phyloP scores from a whole-genome alignment of 1,140 invertebrate species.

The Amyelois transitella region DNA sequence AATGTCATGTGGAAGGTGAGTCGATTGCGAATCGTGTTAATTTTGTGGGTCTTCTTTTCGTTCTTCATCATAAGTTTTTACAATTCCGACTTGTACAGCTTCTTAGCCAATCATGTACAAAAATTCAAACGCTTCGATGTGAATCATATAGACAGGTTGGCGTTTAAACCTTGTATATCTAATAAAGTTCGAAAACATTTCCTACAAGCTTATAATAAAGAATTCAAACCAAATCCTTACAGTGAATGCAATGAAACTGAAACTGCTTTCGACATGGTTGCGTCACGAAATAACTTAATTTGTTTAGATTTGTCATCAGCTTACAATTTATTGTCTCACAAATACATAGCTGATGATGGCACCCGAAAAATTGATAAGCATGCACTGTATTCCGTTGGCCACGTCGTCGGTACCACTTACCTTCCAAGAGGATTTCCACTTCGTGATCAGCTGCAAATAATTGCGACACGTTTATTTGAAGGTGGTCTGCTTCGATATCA shows the following conservation, averaged over 20 bases:
- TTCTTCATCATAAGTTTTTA: constrained; percentile 18
- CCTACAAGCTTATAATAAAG: constrained; percentile 22
- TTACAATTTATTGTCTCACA: constrained; percentile 6
- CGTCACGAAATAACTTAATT: constrained; percentile 24
- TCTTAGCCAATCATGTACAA: constrained; percentile 5
- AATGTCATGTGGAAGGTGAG: not conserved
- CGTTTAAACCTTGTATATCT: constrained; percentile 34
- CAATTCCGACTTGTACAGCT: constrained; percentile 9
- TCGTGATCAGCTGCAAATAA: constrained; percentile 18
- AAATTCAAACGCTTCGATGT: not conserved
- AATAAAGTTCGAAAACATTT: constrained; percentile 20
- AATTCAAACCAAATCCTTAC: not conserved
- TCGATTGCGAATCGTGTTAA: constrained; percentile 4
- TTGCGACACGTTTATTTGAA: constrained; percentile 22
- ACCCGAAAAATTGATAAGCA: constrained; percentile 22
- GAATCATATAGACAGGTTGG: constrained; percentile 18
- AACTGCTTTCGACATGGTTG: constrained; percentile 23
- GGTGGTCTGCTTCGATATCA: constrained; percentile 15
- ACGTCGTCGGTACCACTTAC: not conserved
- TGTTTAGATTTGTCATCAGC: not conserved
- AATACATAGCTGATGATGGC: constrained; percentile 29
- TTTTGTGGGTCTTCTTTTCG: constrained; percentile 17
- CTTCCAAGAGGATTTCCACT: constrained; percentile 22
- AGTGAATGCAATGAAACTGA: constrained; percentile 2
- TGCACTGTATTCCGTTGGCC: constrained; percentile 15